Base-by-base conservation (phyloP, 2,888 invertebrate genomes). In the Antheraea yamamai region DNA sequence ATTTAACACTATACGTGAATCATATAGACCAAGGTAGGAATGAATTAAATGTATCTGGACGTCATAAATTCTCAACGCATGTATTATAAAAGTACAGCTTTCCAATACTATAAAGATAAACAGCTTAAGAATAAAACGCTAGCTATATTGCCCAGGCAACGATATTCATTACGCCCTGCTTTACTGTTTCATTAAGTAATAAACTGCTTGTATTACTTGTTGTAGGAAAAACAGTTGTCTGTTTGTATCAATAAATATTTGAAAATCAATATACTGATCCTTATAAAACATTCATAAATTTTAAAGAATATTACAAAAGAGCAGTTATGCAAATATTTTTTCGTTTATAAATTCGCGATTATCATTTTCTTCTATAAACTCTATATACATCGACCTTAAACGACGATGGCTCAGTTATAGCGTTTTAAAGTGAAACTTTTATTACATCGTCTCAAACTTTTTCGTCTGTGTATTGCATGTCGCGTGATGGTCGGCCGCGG, bases 131-230 rank as follows among this genome's bases (percentile, higher is more conserved):
- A 66, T 16, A 66, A 30, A 66, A 66, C 26, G 4, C 16, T 66
- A 30, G 64, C 16, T 6, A 66, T 30, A 66, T 16, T 66, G 64
- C 26, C 6, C 30, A 4, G 18, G 64, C 64, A 26, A 66, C 26
- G 64, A 66, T 66, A 30, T 66, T 66, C 30, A 66, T 66, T 66
- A 66, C 64, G 10, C 30, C 26, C 16, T 4, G 64, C 16, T 66
- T 66, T 66, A 66, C 64, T 66, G 18, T 66, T 26, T 66, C 64
- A 26, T 66, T 30, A 66, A 66, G 64, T 66, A 66, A 66, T 66
- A 30, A 66, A 66, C 64, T 66, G 26, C 16, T 66, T 14, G 26
- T 3, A 66, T 2, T 66, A 14, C 30, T 30, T 30, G 0, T 16
- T 26, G 30, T 66, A 66, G 30, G 26, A 30, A 30, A 66, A 26